Conservation (phyloP, 2,888 invertebrate species). For the Notodonta ziczac region DNA sequence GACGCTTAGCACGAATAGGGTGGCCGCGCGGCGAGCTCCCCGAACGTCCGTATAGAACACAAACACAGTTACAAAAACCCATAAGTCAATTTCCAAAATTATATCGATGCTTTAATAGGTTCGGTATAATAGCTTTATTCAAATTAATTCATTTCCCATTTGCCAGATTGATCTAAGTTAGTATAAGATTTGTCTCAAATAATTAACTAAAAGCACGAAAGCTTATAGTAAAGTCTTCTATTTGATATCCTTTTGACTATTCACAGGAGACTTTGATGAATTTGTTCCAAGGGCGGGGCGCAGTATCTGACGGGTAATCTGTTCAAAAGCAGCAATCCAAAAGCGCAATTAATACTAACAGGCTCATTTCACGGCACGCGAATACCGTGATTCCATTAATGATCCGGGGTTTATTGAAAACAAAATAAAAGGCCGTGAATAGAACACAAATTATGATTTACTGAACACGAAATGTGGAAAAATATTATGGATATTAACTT, state of each 20-base stretch:
- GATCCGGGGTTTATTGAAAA: neutral
- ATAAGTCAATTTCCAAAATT: no score
- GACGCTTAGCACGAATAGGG: no score
- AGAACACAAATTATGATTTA: neutral
- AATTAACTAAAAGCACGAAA: neutral
- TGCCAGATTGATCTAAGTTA: no score
- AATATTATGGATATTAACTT: neutral
- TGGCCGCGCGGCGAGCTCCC: no score
- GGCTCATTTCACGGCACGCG: slow-evolving; percentile 1
- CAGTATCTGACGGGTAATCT: slow-evolving; percentile 5
- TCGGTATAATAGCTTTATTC: no score
- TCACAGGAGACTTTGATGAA: neutral
- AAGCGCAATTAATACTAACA: neutral
- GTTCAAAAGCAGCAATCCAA: neutral
- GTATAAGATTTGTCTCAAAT: no score
- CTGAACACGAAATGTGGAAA: neutral
- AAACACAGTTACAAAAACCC: no score
- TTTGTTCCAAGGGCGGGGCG: neutral
- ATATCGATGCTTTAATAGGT: no score
- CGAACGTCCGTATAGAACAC: no score
- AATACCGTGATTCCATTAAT: neutral
- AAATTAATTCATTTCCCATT: no score
- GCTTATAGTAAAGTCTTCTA: neutral
- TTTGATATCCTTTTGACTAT: slow-evolving; percentile 1
- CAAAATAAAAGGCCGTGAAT: neutral